Conservation (phyloP, 2,888 invertebrate species). For the Standfussiana lucernea region DNA sequence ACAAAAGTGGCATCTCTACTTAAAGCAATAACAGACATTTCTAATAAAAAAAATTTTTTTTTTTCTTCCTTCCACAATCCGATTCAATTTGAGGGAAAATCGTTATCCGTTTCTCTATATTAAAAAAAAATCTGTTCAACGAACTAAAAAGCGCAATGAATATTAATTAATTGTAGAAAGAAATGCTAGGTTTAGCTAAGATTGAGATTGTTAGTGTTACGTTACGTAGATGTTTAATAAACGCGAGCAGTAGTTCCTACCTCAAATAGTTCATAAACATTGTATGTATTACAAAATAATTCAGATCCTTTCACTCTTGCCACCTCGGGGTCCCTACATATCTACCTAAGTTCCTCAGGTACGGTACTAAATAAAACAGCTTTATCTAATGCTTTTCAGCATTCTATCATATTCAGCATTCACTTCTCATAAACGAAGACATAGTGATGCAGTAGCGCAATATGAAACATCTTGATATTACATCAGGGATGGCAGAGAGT, state of each 20-base stretch:
- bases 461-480: slow-evolving; percentile 9
- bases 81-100: neutral
- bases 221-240: neutral
- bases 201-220: neutral
- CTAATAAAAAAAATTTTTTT: neutral
- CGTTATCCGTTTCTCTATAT: neutral
- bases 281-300: slow-evolving; percentile 9
- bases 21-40: neutral
- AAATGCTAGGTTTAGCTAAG: neutral
- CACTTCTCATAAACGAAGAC: slow-evolving; percentile 44
- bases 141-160: neutral
- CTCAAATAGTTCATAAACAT: slow-evolving; percentile 11
- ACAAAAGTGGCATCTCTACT: neutral
- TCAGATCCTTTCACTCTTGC: slow-evolving; percentile 50
- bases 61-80: neutral
- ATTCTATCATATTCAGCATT: slow-evolving; percentile 31
- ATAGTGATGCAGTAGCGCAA: slow-evolving; percentile 23
- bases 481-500: slow-evolving; percentile 6
- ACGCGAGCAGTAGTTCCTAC: neutral
- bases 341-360: slow-evolving; percentile 12
- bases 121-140: too few species aligned
- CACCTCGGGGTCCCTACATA: slow-evolving; percentile 40
- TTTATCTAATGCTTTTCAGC: slow-evolving; percentile 47
- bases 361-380: slow-evolving; percentile 13
- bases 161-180: neutral